A percentile compares a stretch with the other conserved stretches of the same genome.
Conservation (phyloP, 2,113 vertebrate genomes). For the Empidonax traillii region DNA sequence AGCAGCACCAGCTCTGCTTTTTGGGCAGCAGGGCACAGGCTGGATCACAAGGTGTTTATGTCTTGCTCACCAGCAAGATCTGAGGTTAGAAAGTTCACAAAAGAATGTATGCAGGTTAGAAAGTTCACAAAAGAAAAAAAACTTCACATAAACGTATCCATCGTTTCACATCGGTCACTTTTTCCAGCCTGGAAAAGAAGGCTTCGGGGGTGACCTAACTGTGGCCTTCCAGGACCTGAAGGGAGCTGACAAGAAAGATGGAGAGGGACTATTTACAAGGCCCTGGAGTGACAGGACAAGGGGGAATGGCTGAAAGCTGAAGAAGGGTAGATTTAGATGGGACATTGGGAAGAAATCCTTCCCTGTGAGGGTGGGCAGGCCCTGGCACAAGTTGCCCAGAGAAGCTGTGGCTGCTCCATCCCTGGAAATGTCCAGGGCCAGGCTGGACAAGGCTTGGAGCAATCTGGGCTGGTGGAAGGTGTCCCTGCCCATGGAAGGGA, state of each 20-base stretch:
- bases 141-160: background rate
- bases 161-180: fast-evolving
- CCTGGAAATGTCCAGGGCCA: fast-evolving
- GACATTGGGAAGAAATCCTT: background rate
- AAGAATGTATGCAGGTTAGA: background rate
- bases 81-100: background rate
- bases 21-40: fast-evolving
- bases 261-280: background rate
- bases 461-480: fast-evolving
- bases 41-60: background rate
- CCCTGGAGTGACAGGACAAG: background rate
- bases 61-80: fast-evolving
- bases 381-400: background rate
- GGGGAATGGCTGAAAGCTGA: background rate
- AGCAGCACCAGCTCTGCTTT: background rate
- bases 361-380: fast-evolving
- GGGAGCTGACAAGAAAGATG: background rate
- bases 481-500: background rate
- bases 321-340: background rate
- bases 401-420: background rate
- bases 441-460: background rate
- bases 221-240: background rate
- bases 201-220: background rate
- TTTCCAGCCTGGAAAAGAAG: background rate
- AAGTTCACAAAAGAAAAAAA: too few species aligned